These are phyloP conservation scores for Dryococelus australis DNA, from an alignment of 2,888 invertebrate species.

Conservation along the genomic window DNA sequence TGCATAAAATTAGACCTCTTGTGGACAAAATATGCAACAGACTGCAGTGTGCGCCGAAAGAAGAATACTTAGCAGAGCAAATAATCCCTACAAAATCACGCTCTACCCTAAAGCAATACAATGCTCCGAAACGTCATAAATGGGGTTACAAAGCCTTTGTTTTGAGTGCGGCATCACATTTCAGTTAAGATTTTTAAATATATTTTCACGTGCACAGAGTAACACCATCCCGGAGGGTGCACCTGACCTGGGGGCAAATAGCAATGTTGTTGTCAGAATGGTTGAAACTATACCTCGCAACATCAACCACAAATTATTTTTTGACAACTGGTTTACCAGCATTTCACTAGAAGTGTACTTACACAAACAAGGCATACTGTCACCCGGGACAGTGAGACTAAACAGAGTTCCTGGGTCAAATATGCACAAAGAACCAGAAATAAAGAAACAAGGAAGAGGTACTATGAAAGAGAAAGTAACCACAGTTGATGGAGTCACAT, in stretches of 20 bases:
- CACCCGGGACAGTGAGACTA: conserved; percentile 46
- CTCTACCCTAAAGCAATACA: too few species aligned
- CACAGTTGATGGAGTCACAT: conserved; percentile 38
- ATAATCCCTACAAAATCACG: too few species aligned
- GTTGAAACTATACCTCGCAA: conserved; percentile 49
- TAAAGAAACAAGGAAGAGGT: conserved; percentile 43
- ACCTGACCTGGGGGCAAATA: conserved; percentile 51
- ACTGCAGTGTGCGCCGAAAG: too few species aligned
- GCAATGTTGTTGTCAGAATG: conserved; percentile 51
- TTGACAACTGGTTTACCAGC: conserved; percentile 54
- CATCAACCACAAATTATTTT: conserved; percentile 51
- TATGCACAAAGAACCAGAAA: conserved; percentile 44
- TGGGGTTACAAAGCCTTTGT: too few species aligned
- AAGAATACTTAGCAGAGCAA: too few species aligned
- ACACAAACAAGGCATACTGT: conserved; percentile 44
- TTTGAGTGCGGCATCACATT: too few species aligned
- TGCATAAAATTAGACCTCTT: too few species aligned
- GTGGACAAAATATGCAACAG: too few species aligned
- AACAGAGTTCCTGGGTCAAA: conserved; percentile 43
- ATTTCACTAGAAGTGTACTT: conserved; percentile 45
- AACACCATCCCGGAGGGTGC: conserved; percentile 47
- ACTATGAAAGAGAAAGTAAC: background rate
- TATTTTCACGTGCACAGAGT: too few species aligned
- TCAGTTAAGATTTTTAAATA: too few species aligned
- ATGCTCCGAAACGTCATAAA: too few species aligned